Conservation (phyloP, 2,888 invertebrate genomes). For the Drosophila vallismaia region DNA sequence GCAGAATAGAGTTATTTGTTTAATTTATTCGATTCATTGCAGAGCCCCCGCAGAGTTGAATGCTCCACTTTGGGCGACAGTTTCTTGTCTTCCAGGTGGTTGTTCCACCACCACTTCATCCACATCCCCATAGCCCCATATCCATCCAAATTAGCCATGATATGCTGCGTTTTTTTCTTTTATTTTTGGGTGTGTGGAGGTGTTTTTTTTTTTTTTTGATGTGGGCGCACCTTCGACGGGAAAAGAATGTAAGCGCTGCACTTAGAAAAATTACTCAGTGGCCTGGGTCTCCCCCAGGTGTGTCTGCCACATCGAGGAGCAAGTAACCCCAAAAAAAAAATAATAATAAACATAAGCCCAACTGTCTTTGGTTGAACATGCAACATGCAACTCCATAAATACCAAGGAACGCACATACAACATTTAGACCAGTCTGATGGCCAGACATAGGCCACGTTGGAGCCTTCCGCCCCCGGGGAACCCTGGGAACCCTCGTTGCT, state of each 20-base stretch:
- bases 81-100: conserved; percentile 52
- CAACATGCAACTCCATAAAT: conserved; percentile 72
- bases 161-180: conserved; percentile 37
- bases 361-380: conserved; percentile 55
- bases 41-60: conserved; percentile 45
- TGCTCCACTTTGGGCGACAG: conserved; percentile 47
- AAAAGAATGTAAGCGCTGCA: conserved; percentile 44
- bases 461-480: conserved; percentile 12
- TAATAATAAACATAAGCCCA: conserved; percentile 26
- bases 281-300: conserved; percentile 26
- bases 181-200: conserved; percentile 21
- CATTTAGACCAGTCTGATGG: conserved; percentile 41
- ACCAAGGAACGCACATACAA: conserved; percentile 51
- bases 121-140: conserved; percentile 14
- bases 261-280: conserved; percentile 50
- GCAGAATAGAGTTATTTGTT: background rate
- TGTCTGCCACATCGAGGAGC: conserved; percentile 23
- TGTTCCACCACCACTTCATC: conserved; percentile 16
- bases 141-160: conserved; percentile 55
- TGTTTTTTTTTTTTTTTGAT: conserved; percentile 3
- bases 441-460: conserved; percentile 29
- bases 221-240: conserved; percentile 64
- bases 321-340: conserved; percentile 9
- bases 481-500: conserved; percentile 3
- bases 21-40: conserved; percentile 4